Evolutionary conservation across 1,140 invertebrate genomes (phyloP).

Genomic region (Apis dorsata): DNA sequence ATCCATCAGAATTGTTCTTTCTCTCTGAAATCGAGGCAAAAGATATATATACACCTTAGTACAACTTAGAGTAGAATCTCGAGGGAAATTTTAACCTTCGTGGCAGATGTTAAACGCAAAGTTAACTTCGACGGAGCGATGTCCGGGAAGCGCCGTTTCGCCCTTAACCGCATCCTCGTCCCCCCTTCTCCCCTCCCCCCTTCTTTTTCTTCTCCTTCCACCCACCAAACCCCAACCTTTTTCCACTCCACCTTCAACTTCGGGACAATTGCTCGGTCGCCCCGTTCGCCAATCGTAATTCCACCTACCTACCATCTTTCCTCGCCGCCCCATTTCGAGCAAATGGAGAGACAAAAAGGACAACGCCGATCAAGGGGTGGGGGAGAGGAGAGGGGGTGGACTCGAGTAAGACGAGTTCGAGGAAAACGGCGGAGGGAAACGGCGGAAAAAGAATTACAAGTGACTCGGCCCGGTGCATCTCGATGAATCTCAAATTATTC

Average conservation of each 20-base stretch:
- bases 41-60: slow-evolving; percentile 60
- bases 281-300: slow-evolving; percentile 48
- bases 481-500: slow-evolving; percentile 80
- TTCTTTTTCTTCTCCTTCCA: not conserved
- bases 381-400: not conserved
- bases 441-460: slow-evolving; percentile 79
- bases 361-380: slow-evolving; percentile 31
- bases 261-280: slow-evolving; percentile 17
- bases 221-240: not conserved
- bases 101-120: slow-evolving; percentile 76
- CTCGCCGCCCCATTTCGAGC: slow-evolving; percentile 68
- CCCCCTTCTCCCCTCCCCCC: not conserved
- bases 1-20: slow-evolving; percentile 35
- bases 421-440: slow-evolving; percentile 54
- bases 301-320: slow-evolving; percentile 52
- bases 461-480: slow-evolving; percentile 75
- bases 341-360: slow-evolving; percentile 72
- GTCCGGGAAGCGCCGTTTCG: slow-evolving; percentile 21
- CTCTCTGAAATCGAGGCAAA: slow-evolving; percentile 56
- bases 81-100: slow-evolving; percentile 77
- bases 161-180: slow-evolving; percentile 17
- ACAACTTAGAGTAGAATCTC: slow-evolving; percentile 74
- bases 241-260: slow-evolving; percentile 29
- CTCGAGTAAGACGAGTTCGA: slow-evolving; percentile 48
- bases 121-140: slow-evolving; percentile 73